These are phyloP conservation scores for Myotis daubentonii DNA, from an alignment of 2,797 vertebrate genomes.

Conservation along the genomic window DNA sequence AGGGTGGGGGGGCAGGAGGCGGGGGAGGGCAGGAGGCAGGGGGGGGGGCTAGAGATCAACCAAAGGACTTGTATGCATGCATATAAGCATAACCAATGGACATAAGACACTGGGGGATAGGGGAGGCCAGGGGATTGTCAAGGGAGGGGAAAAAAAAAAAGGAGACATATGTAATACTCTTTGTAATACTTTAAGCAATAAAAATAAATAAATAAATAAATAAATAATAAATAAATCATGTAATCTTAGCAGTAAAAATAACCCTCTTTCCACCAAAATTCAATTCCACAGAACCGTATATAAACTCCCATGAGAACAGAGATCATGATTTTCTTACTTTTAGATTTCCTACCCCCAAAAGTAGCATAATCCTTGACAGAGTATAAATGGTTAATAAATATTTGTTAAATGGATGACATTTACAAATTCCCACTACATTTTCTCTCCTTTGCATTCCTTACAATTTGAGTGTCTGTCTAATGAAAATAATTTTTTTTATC, in stretches of 20 bases:
- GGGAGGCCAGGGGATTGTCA: too few relatives aligned
- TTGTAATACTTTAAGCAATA: too few relatives aligned
- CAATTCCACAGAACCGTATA: background rate
- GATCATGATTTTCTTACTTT: background rate
- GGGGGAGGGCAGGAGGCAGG: too few relatives aligned
- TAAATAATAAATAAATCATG: background rate
- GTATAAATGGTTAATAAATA: background rate
- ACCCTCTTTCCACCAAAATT: slow-evolving; percentile 4
- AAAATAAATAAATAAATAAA: too few relatives aligned
- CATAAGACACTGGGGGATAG: too few relatives aligned
- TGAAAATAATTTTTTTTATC: background rate
- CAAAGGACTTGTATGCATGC: too few relatives aligned
- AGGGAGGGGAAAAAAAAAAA: too few relatives aligned
- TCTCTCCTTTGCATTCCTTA: background rate
- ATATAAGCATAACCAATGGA: too few relatives aligned
- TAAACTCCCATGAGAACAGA: background rate
- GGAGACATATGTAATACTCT: too few relatives aligned
- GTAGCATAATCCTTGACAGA: background rate
- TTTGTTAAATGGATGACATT: background rate
- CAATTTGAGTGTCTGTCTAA: background rate
- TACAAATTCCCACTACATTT: background rate
- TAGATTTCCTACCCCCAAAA: background rate
- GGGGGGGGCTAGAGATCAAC: too few relatives aligned
- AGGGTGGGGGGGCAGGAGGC: too few relatives aligned
- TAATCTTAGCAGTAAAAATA: background rate